These are phyloP conservation scores for Corydoras sp. DNA, from an alignment of 2,113 vertebrate genomes.

Conservation along the genomic window DNA sequence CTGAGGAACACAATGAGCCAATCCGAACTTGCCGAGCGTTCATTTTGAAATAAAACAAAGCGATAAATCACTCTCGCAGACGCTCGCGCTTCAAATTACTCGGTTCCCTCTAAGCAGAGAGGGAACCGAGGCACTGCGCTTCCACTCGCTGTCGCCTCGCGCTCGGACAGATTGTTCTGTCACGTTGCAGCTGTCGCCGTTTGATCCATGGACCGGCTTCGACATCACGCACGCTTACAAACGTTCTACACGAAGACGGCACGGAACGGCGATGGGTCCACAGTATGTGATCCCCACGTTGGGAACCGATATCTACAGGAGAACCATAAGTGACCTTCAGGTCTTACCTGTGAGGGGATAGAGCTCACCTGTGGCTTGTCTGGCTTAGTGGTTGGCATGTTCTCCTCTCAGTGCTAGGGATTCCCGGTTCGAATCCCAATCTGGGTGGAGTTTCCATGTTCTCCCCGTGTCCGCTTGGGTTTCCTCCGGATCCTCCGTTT, in stretches of 20 bases:
- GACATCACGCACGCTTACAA: conserved; percentile 20
- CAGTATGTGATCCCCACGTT: too few species aligned
- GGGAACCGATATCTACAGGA: too few species aligned
- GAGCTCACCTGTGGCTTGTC: too few species aligned
- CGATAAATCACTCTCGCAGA: conserved; percentile 20
- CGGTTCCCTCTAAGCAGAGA: conserved; percentile 25
- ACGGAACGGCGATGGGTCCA: too few species aligned
- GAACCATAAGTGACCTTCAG: too few species aligned
- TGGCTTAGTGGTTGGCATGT: too few species aligned
- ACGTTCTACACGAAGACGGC: background rate
- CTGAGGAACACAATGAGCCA: background rate
- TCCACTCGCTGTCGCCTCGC: conserved; percentile 31
- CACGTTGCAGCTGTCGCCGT: conserved; percentile 36
- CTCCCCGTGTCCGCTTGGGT: too few species aligned
- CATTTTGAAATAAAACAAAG: conserved; percentile 9
- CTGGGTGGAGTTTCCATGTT: too few species aligned
- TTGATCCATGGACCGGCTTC: conserved; percentile 33
- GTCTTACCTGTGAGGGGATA: too few species aligned
- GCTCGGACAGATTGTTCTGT: conserved; percentile 39
- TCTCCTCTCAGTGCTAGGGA: too few species aligned
- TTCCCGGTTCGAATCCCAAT: too few species aligned
- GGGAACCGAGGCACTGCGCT: background rate
- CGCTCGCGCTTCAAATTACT: conserved; percentile 10
- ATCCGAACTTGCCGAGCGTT: conserved; percentile 5
- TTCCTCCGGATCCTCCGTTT: too few species aligned